phyloP scores from a whole-genome alignment of 2,113 vertebrate genomes.

The Pseudopodoces humilis region DNA sequence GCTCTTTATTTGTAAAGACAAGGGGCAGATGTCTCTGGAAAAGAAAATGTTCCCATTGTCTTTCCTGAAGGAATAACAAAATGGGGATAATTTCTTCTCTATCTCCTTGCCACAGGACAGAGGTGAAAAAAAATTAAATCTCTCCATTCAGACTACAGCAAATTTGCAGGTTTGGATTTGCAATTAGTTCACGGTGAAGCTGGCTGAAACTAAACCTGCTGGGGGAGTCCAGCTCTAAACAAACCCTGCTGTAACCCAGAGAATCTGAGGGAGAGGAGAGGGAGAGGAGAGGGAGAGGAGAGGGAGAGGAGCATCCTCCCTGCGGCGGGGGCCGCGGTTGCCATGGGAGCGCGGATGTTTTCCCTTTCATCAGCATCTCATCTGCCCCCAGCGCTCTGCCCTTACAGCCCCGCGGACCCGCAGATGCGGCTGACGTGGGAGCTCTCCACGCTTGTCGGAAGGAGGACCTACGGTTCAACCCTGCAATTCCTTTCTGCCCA shows the following conservation, averaged over 20 bases:
- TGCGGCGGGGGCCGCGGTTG: not conserved
- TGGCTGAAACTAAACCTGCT: not conserved
- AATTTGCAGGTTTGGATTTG: not conserved
- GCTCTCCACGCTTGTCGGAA: not conserved
- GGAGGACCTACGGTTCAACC: not conserved
- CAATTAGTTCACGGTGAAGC: not conserved
- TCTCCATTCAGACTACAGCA: not conserved
- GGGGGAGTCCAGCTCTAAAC: not conserved
- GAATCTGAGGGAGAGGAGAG: not conserved
- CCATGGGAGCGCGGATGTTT: not conserved
- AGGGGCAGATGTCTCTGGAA: not conserved
- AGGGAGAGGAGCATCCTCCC: not conserved
- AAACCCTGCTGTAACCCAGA: not conserved
- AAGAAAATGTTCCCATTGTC: not conserved
- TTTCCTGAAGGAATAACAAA: not conserved
- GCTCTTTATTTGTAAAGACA: not conserved
- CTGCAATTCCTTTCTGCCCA: not conserved
- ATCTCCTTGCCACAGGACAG: not conserved
- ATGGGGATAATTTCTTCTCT: not conserved
- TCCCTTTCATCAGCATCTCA: not conserved
- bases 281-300: not conserved
- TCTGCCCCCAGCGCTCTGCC: not conserved
- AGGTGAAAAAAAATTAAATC: not conserved
- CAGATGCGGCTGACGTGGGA: not conserved
- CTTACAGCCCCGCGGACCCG: not conserved